Base-by-base conservation (phyloP, 2,797 vertebrate species). In the Vespertilio murinus region DNA sequence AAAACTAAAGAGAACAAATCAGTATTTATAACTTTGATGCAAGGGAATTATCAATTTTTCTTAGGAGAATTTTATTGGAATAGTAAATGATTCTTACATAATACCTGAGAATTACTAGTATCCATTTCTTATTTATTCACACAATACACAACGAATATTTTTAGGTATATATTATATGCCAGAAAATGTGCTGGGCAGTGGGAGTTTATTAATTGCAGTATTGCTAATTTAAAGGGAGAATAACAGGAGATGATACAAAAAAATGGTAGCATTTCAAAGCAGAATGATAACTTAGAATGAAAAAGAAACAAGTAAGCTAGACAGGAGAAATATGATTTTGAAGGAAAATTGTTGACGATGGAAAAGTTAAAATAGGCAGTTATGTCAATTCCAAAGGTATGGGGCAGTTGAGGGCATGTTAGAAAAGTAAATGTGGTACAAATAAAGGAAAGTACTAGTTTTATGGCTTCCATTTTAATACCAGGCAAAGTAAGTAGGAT, bases 31-130 rank as follows among this genome's bases (percentile, higher is more conserved):
- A 1, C 5, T 84, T 75, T 78, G 59, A 79, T 82, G 23, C 22
- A 54, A 87, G 16, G 18, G 3, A 11, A 84, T 84, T 78, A 80
- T 67, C 28, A 91, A 79, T 30, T 93, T 93, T 95, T 88, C 71
- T 83, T 93, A 65, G 65, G 81, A 85, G 20, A 42, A 20, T 75
- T 90, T 75, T 8, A 30, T 40, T 94, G 61, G 38, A 80, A 69
- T 77, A 84, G 5, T 59, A 59, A 28, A 33, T 80, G 6, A 83
- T 67, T 86, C 8, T 86, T 56, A 88, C 38, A 42, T 49, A 70
- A 86, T 86, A 75, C 22, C 17, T 86, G 7, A 90, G 56, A 70
- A 77, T 81, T 10, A 69, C 18, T 88, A 33, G 45, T 75, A 45
- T 65, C 49, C 14, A 64, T 28, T 69, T 92, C 33, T 85, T 56